These are phyloP conservation scores for Psilopogon haemacephalus DNA, from an alignment of 2,113 vertebrate genomes.

Conservation along the genomic window DNA sequence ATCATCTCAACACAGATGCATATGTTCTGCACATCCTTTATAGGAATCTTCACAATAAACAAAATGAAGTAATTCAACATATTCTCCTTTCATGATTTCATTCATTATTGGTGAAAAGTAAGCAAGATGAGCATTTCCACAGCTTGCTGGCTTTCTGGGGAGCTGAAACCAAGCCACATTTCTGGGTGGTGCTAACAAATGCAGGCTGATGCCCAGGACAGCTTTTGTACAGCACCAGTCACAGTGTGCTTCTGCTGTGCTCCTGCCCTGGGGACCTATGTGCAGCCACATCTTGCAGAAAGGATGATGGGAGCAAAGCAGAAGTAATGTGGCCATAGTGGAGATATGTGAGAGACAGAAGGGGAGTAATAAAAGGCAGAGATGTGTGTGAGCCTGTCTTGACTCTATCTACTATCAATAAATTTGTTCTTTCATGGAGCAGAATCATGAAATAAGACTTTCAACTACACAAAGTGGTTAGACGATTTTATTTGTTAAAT, in stretches of 20 bases:
- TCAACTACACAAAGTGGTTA: neutral
- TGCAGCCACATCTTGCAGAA: neutral
- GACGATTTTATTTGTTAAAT: neutral
- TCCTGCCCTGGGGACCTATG: neutral
- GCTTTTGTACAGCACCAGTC: accelerated
- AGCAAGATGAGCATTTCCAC: neutral
- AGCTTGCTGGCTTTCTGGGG: neutral
- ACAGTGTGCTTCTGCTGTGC: accelerated
- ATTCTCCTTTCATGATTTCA: neutral
- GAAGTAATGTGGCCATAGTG: neutral
- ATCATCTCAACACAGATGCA: neutral
- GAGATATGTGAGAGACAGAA: neutral
- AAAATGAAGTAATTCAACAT: neutral
- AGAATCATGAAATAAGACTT: neutral
- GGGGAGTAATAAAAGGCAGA: neutral
- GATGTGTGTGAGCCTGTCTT: neutral
- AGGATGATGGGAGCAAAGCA: neutral
- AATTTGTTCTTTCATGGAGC: neutral
- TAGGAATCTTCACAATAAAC: neutral
- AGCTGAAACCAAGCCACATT: neutral
- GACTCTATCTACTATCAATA: neutral
- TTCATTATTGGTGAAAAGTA: neutral
- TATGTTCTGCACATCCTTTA: neutral
- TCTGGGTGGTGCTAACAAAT: neutral
- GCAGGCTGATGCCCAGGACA: neutral